phyloP scores from a whole-genome alignment of 2,888 invertebrate species.

The Hirtodrosophila cameraria region DNA sequence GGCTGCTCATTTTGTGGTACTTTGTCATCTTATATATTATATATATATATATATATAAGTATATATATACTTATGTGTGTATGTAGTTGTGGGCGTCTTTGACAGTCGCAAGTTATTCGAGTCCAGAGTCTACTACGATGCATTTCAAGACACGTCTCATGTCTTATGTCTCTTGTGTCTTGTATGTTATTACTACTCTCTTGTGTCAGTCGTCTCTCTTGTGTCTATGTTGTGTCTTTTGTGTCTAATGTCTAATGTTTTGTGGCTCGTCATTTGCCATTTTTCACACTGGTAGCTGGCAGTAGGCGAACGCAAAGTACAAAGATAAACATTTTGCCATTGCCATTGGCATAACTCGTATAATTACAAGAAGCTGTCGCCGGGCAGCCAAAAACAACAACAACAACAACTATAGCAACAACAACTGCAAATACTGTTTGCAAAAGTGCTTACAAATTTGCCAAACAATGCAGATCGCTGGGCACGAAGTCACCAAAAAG shows the following conservation, averaged over 20 bases:
- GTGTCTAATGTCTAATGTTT: slow-evolving; percentile 15
- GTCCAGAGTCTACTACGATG: slow-evolving; percentile 23
- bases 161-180: slow-evolving; percentile 8
- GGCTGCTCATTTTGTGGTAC: slow-evolving; percentile 17
- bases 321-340: slow-evolving; percentile 63
- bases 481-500: slow-evolving; percentile 68
- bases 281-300: slow-evolving; percentile 48
- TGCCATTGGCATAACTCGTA: slow-evolving; percentile 51
- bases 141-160: slow-evolving; percentile 37
- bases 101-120: slow-evolving; percentile 19
- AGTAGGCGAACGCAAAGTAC: slow-evolving; percentile 48
- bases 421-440: slow-evolving; percentile 1
- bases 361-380: slow-evolving; percentile 72
- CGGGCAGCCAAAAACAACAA: slow-evolving; percentile 14
- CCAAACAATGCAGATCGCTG: slow-evolving; percentile 76
- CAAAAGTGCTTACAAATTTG: slow-evolving; percentile 68
- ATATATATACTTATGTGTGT: neutral
- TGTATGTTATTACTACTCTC: neutral
- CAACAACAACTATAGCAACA: slow-evolving; percentile 4
- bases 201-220: neutral
- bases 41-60: neutral
- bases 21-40: slow-evolving; percentile 16
- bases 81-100: slow-evolving; percentile 43
- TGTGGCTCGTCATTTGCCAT: slow-evolving; percentile 54
- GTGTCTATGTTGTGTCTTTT: neutral